Evolutionary conservation across 2,113 vertebrate genomes (phyloP), one percentile per base, ranked within the genome.

Genomic region (Apus apus): DNA sequence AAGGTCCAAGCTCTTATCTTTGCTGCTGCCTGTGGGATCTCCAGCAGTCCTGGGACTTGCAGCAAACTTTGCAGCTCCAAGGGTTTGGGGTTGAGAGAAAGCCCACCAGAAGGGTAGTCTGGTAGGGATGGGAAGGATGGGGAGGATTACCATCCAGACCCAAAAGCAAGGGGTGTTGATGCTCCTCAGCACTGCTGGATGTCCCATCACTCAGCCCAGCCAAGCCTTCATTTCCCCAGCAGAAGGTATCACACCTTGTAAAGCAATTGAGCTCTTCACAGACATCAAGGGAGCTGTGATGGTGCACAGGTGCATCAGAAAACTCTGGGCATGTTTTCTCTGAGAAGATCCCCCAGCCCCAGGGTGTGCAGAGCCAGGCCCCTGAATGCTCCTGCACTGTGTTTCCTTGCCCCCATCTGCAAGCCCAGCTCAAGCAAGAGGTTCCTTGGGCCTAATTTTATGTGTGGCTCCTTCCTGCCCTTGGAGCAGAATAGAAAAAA

Each of bases 21-120:
- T 4, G 1, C 25, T 0, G 3, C 22, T 51, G 20, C 5, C 32
- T 0, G 0, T 3, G 17, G 74, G 5, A 3, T 56, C 67, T 85
- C 53, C 43, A 65, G 48, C 60, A 76, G 38, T 18, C 29, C 76
- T 26, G 16, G 51, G 25, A 71, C 66, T 36, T 82, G 43, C 70
- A 71, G 14, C 3, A 2, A 83, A 27, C 36, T 67, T 58, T 76
- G 67, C 50, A 89, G 29, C 29, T 50, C 65, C 5, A 4, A 6
- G 26, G 27, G 5, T 50, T 76, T 43, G 46, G 43, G 22, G 15
- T 3, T 79, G 43, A 71, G 27, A 14, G 27, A 73, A 92, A 27
- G 34, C 50, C 48, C 21, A 83, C 2, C 19, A 53, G 21, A n/a
- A 70, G 3, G 15, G 17, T 19, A 90, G 1, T 2, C 19, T 27